Conservation (phyloP, 2,888 invertebrate species). For the Lissonota sp. region DNA sequence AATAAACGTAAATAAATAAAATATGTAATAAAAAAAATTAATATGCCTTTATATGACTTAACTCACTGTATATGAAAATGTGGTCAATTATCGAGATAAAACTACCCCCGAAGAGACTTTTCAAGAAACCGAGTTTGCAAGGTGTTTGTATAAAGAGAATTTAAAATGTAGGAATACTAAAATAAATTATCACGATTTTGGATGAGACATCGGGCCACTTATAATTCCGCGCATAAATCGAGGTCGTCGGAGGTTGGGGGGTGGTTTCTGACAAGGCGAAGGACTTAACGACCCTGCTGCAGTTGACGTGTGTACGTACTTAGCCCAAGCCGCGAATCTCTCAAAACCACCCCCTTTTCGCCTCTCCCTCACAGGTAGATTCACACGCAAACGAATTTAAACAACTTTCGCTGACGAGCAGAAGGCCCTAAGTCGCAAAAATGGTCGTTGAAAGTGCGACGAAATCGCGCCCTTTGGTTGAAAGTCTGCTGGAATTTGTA, state of each 20-base stretch:
- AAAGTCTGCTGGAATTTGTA: background rate
- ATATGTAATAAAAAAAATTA: too few species aligned
- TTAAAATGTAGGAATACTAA: background rate
- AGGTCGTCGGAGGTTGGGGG: slow-evolving; percentile 33
- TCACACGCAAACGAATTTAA: background rate
- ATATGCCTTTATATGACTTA: too few species aligned
- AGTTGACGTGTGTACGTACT: slow-evolving; percentile 68
- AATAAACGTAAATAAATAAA: too few species aligned
- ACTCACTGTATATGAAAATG: too few species aligned
- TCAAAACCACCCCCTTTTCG: slow-evolving; percentile 29
- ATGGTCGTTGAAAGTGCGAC: too few species aligned
- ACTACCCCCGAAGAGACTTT: too few species aligned
- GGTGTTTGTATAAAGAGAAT: too few species aligned
- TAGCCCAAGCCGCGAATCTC: slow-evolving; percentile 55
- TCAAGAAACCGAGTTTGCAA: too few species aligned
- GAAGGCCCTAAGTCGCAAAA: too few species aligned
- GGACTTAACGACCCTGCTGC: slow-evolving; percentile 68
- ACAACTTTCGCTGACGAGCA: background rate
- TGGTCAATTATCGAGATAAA: too few species aligned
- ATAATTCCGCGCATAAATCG: slow-evolving; percentile 63
- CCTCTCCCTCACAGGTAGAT: slow-evolving; percentile 29
- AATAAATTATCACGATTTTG: slow-evolving; percentile 40
- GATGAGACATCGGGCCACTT: slow-evolving; percentile 43
- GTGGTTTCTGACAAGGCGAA: slow-evolving; percentile 51
- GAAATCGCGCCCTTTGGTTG: too few species aligned